A percentile compares a stretch with the other conserved stretches of the same genome.
These are phyloP conservation scores for Gadopsis marmoratus DNA, from an alignment of 2,797 vertebrate species.

Conservation along the genomic window DNA sequence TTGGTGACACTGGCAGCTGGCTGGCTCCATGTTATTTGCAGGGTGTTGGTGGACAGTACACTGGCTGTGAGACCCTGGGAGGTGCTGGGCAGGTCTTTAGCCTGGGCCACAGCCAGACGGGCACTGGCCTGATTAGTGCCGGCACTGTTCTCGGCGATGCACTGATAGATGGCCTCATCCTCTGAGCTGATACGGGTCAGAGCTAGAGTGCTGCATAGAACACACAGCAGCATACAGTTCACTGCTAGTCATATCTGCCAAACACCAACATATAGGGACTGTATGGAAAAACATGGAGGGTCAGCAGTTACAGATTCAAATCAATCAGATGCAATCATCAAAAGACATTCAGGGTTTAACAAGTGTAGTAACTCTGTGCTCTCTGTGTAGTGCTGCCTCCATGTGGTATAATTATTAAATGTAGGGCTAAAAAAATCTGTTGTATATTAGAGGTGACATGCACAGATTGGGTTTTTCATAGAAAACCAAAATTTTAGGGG, in stretches of 20 bases:
- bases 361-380: neutral
- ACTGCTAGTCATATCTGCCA: neutral
- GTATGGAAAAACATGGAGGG: too few species aligned
- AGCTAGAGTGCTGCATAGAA: slow-evolving; percentile 80
- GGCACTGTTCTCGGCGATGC: slow-evolving; percentile 84
- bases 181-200: slow-evolving; percentile 79
- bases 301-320: neutral
- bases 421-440: neutral
- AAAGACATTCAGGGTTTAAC: neutral
- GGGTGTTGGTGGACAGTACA: slow-evolving; percentile 69
- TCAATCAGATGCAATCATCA: neutral
- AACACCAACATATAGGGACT: neutral
- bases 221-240: neutral
- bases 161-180: slow-evolving; percentile 88
- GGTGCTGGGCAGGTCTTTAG: slow-evolving; percentile 68
- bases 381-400: slow-evolving; percentile 15
- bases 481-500: neutral
- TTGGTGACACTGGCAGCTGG: slow-evolving; percentile 68
- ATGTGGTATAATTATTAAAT: slow-evolving; percentile 17
- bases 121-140: slow-evolving; percentile 89
- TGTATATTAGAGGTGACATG: neutral
- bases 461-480: neutral
- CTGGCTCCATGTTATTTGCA: slow-evolving; percentile 80
- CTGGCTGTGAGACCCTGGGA: slow-evolving; percentile 70
- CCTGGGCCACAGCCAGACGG: slow-evolving; percentile 78